Percentiles rank a stretch among this genome's conserved stretches.
These are phyloP conservation scores for Labrus mixtus DNA, from an alignment of 2,113 vertebrate genomes.

Conservation along the genomic window DNA sequence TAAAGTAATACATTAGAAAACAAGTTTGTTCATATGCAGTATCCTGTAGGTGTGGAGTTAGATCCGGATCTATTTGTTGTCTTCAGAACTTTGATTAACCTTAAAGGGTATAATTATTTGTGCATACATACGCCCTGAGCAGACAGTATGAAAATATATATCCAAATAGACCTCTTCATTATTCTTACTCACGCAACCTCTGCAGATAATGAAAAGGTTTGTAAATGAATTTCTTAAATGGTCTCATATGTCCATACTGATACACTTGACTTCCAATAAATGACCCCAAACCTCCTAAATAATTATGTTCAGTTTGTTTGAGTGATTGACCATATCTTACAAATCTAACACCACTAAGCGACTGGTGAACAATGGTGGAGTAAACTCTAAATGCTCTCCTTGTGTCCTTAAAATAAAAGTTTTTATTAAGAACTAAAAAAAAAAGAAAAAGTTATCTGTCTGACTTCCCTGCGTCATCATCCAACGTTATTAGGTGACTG, in stretches of 20 bases:
- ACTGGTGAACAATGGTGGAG: not conserved
- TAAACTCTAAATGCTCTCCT: not conserved
- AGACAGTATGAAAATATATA: not conserved
- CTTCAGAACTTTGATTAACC: not conserved
- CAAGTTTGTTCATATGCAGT: not conserved
- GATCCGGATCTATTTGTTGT: not conserved
- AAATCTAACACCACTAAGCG: not conserved
- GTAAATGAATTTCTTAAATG: not conserved
- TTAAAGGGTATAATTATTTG: not conserved
- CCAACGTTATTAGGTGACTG: not conserved
- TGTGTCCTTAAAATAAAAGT: not conserved
- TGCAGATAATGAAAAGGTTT: not conserved
- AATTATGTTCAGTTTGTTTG: not conserved
- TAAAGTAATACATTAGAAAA: too few species aligned
- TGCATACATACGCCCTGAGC: constrained; percentile 1
- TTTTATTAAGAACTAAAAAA: not conserved
- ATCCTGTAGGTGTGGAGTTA: not conserved
- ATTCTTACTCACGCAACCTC: not conserved
- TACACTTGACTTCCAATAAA: not conserved
- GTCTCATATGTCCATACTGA: not conserved
- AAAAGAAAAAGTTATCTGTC: not conserved
- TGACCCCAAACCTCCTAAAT: not conserved
- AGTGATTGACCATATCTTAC: not conserved
- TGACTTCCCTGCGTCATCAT: not conserved
- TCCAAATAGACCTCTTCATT: not conserved